Evolutionary conservation across 2,888 invertebrate genomes (phyloP).

Genomic region (Cecidostiba fungosa): DNA sequence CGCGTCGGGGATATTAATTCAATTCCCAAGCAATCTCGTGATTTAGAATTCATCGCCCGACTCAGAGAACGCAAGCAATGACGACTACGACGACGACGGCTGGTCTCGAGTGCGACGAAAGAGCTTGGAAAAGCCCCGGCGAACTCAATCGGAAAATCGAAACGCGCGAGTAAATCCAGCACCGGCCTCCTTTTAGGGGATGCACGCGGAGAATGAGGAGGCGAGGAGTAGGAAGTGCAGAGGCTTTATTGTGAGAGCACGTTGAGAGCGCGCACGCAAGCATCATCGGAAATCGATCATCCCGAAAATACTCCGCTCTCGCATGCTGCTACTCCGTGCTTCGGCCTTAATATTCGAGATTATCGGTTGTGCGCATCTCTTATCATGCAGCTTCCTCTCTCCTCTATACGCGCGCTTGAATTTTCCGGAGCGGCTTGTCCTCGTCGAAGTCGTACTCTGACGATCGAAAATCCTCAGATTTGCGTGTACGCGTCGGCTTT

Average conservation of each 20-base stretch:
- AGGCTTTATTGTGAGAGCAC: slow-evolving; percentile 57
- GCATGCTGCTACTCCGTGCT: slow-evolving; percentile 28
- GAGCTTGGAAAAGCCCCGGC: slow-evolving; percentile 18
- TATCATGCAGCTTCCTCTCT: slow-evolving; percentile 32
- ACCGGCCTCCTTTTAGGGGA: slow-evolving; percentile 35
- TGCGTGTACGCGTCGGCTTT: neutral
- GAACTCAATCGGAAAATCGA: slow-evolving; percentile 57
- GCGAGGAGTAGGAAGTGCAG: slow-evolving; percentile 9
- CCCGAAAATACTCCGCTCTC: slow-evolving; percentile 60
- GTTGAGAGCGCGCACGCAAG: slow-evolving; percentile 46
- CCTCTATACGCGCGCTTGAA: slow-evolving; percentile 8
- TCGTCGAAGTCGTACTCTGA: neutral
- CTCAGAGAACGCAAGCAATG: neutral
- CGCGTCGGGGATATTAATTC: slow-evolving; percentile 16
- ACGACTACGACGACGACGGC: neutral
- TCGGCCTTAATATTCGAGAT: slow-evolving; percentile 62
- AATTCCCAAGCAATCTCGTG: slow-evolving; percentile 26
- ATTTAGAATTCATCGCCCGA: slow-evolving; percentile 16
- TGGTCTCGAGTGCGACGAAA: neutral
- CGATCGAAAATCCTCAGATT: slow-evolving; percentile 3
- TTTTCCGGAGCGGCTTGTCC: neutral
- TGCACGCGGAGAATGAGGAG: slow-evolving; percentile 38
- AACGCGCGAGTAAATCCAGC: slow-evolving; percentile 33
- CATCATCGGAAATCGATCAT: slow-evolving; percentile 62
- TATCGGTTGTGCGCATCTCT: slow-evolving; percentile 50